phyloP scores from a whole-genome alignment of 1,140 invertebrate genomes.

The Drosophila trapezifrons region DNA sequence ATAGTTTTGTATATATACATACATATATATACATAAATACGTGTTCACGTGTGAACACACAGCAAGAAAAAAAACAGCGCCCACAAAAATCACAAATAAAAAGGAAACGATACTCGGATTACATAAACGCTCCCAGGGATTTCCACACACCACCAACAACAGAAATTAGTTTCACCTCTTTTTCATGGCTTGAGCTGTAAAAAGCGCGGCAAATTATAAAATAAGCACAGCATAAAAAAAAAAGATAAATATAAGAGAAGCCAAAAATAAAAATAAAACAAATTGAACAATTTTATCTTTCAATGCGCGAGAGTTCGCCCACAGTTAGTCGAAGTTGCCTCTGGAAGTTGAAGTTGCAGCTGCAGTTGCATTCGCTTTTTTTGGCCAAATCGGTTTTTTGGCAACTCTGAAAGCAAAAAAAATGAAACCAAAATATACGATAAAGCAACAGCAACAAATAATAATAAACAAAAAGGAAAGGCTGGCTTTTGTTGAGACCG shows the following conservation, averaged over 20 bases:
- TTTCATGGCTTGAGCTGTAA: constrained; percentile 70
- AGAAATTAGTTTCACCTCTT: constrained; percentile 81
- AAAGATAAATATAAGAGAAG: constrained; percentile 14
- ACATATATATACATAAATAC: too few relatives aligned
- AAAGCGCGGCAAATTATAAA: constrained; percentile 78
- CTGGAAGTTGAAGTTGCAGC: constrained; percentile 40
- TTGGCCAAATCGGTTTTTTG: constrained; percentile 59
- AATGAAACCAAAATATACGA: constrained; percentile 42
- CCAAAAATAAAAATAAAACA: constrained; percentile 26
- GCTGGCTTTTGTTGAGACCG: neutral
- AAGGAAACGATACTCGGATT: constrained; percentile 30
- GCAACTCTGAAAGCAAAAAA: constrained; percentile 53
- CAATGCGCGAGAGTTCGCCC: constrained; percentile 58
- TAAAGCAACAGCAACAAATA: constrained; percentile 45
- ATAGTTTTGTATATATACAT: too few relatives aligned
- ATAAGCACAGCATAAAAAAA: constrained; percentile 54
- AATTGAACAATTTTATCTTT: constrained; percentile 48
- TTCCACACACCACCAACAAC: constrained; percentile 46
- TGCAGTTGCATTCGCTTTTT: constrained; percentile 59
- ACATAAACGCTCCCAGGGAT: constrained; percentile 48
- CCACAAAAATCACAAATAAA: constrained; percentile 34
- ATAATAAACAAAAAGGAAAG: constrained; percentile 34
- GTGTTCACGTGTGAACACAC: too few relatives aligned
- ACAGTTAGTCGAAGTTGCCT: constrained; percentile 49
- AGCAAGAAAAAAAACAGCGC: constrained; percentile 19